Percentiles rank a stretch among this genome's conserved stretches.
These are phyloP conservation scores for Muscicapa comitata DNA, from an alignment of 2,797 vertebrate genomes.

Conservation along the genomic window DNA sequence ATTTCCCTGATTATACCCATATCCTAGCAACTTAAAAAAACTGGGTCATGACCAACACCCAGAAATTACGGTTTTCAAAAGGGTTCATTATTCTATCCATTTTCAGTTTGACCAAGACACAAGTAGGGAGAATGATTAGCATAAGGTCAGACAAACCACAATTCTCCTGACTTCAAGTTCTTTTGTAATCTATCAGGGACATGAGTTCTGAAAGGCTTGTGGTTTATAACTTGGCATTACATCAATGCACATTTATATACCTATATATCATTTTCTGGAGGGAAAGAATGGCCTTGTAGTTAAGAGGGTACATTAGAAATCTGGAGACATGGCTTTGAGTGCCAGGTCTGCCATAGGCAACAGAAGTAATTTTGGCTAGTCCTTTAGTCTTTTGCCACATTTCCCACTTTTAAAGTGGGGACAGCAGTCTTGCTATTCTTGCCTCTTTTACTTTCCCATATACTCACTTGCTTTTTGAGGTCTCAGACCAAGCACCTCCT, in stretches of 20 bases:
- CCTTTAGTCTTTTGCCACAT: neutral
- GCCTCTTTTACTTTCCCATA: neutral
- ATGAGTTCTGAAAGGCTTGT: slow-evolving; percentile 55
- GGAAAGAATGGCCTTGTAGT: slow-evolving; percentile 16
- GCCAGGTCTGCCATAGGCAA: neutral
- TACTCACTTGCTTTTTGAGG: rapidly evolving
- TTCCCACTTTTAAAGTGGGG: neutral
- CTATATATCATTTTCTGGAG: slow-evolving; percentile 46
- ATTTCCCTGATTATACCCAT: slow-evolving; percentile 45
- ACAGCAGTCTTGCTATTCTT: neutral
- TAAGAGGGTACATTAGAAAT: neutral
- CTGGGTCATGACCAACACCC: slow-evolving; percentile 33
- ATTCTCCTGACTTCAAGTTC: slow-evolving; percentile 49
- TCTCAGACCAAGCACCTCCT: neutral
- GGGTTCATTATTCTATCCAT: slow-evolving; percentile 24
- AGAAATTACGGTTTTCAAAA: slow-evolving; percentile 17
- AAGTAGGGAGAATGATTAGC: slow-evolving; percentile 51
- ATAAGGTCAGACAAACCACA: slow-evolving; percentile 43
- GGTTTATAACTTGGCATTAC: slow-evolving; percentile 66
- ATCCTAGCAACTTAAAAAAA: slow-evolving; percentile 54
- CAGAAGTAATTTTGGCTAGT: neutral
- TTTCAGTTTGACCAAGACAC: slow-evolving; percentile 52
- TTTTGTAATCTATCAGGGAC: slow-evolving; percentile 59
- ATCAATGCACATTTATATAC: slow-evolving; percentile 61
- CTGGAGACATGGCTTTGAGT: neutral